Evolutionary conservation across 2,113 vertebrate species (phyloP).

Genomic region (Cynoglossus semilaevis): DNA sequence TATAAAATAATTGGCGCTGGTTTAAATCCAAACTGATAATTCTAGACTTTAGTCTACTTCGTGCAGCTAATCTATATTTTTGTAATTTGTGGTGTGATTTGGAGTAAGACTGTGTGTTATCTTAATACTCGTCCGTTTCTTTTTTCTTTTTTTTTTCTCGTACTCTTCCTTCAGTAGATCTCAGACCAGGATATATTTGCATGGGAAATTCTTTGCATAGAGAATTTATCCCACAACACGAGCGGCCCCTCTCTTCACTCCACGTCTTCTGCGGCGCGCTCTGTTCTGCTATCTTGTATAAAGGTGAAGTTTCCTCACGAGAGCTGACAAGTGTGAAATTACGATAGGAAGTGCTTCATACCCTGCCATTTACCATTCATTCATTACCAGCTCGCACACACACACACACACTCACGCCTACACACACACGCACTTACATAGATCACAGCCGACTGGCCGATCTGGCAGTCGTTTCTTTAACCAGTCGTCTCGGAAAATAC

Average conservation of each 20-base stretch:
- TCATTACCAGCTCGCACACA: constrained; percentile 64
- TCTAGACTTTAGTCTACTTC: too few species aligned
- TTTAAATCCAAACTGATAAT: too few species aligned
- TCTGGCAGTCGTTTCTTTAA: constrained; percentile 57
- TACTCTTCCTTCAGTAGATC: not conserved
- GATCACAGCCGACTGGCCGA: constrained; percentile 61
- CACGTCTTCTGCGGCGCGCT: constrained; percentile 48
- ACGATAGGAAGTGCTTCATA: constrained; percentile 72
- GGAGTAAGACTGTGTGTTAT: too few species aligned
- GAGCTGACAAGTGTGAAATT: constrained; percentile 81
- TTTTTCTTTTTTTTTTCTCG: not conserved
- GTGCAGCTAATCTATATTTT: too few species aligned
- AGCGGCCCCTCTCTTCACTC: constrained; percentile 30
- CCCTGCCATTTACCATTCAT: constrained; percentile 71
- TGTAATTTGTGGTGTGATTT: too few species aligned
- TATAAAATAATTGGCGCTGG: too few species aligned
- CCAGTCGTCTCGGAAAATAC: constrained; percentile 41
- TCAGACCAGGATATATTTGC: constrained; percentile 42
- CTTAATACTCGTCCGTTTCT: not conserved
- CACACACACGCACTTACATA: constrained; percentile 21
- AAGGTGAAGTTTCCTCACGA: constrained; percentile 77
- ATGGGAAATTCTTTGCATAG: constrained; percentile 55
- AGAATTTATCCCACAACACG: constrained; percentile 48
- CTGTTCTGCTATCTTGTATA: constrained; percentile 68
- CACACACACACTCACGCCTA: constrained; percentile 15